phyloP scores from a whole-genome alignment of 2,888 invertebrate genomes.

The Carabus problematicus region DNA sequence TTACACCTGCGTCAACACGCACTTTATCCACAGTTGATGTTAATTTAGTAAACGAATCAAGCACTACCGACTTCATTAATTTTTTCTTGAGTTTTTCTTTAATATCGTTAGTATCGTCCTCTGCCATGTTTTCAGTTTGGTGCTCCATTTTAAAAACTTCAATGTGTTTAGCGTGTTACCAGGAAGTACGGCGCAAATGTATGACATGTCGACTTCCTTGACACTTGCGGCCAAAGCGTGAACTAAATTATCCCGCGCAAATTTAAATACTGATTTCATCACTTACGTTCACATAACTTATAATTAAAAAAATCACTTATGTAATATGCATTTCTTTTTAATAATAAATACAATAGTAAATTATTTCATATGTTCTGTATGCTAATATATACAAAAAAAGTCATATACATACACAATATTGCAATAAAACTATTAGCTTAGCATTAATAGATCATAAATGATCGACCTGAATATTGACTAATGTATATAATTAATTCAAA shows the following conservation, averaged over 20 bases:
- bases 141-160: constrained; percentile 34
- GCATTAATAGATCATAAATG: no score
- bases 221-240: no score
- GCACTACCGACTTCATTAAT: constrained; percentile 55
- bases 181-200: no score
- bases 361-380: not conserved
- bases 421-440: not conserved
- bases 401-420: constrained; percentile 1
- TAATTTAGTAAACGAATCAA: constrained; percentile 60
- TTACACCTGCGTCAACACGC: constrained; percentile 57
- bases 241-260: no score
- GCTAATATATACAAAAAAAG: not conserved
- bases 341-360: no score
- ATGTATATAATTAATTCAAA: constrained; percentile 17
- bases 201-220: no score
- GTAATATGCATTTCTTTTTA: no score
- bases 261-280: no score
- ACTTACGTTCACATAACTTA: no score
- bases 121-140: constrained; percentile 43
- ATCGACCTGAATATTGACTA: not conserved
- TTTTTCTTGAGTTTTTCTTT: constrained; percentile 49
- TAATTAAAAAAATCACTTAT: no score
- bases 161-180: no score
- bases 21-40: constrained; percentile 55
- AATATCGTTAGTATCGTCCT: constrained; percentile 28